Percentiles rank a stretch among this genome's conserved stretches.
Evolutionary conservation across 2,797 vertebrate species (phyloP).

Genomic region (Periophthalmus magnuspinnatus): DNA sequence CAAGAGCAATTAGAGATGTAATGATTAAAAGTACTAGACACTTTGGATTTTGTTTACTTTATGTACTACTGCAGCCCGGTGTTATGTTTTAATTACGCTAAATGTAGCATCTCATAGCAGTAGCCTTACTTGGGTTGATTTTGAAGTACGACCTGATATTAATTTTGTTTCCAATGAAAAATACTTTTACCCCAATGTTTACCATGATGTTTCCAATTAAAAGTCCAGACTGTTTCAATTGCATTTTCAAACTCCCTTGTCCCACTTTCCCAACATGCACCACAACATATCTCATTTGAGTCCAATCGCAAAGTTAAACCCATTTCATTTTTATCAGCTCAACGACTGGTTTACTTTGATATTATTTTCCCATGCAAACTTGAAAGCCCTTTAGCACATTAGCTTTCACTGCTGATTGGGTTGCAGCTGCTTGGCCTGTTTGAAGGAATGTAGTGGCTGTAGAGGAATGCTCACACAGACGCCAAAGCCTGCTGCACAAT

Average conservation of each 20-base stretch:
- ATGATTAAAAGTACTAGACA: not conserved
- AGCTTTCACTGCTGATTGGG: slow-evolving; percentile 38
- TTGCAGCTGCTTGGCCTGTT: slow-evolving; percentile 65
- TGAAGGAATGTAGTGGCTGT: slow-evolving; percentile 66
- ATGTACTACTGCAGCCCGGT: too few relatives aligned
- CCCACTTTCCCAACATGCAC: not conserved
- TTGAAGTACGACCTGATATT: too few relatives aligned
- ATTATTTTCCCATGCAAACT: not conserved
- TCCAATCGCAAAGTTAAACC: not conserved
- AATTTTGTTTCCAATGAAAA: not conserved
- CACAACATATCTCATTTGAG: not conserved
- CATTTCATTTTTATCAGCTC: not conserved
- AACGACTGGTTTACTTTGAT: not conserved
- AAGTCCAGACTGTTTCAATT: not conserved
- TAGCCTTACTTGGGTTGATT: too few relatives aligned
- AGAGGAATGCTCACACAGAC: slow-evolving; percentile 77
- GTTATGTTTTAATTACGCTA: too few relatives aligned
- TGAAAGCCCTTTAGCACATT: not conserved
- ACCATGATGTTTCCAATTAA: not conserved
- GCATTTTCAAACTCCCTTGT: not conserved
- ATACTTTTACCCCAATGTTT: not conserved
- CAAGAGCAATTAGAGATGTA: not conserved
- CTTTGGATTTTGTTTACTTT: not conserved
- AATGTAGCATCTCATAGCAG: too few relatives aligned
- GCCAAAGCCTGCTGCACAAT: slow-evolving; percentile 79